These are phyloP conservation scores for Ceratitis capitata DNA, from an alignment of 1,140 invertebrate genomes.

Conservation along the genomic window DNA sequence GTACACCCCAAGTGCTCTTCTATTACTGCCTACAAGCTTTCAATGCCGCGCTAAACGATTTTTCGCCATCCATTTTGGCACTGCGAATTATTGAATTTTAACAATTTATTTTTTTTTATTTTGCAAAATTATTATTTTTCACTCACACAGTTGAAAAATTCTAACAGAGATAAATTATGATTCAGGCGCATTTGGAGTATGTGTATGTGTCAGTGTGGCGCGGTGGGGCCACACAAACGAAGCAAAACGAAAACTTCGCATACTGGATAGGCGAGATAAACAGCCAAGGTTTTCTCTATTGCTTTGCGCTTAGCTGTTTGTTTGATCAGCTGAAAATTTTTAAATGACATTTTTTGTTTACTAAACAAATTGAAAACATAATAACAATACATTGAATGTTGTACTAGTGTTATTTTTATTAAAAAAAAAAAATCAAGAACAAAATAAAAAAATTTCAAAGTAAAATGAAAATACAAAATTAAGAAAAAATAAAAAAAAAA, in stretches of 20 bases:
- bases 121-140: not conserved
- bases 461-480: too few relatives aligned
- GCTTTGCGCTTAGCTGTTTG: not conserved
- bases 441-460: not conserved
- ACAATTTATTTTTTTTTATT: not conserved
- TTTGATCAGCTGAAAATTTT: slow-evolving; percentile 8
- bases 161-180: too few relatives aligned
- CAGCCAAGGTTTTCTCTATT: not conserved
- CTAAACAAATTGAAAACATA: too few relatives aligned
- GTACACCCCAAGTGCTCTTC: not conserved
- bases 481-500: too few relatives aligned
- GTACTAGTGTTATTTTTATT: too few relatives aligned
- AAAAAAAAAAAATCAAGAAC: not conserved
- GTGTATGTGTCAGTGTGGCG: not conserved
- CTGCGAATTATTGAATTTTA: not conserved
- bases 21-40: not conserved
- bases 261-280: not conserved
- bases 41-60: not conserved
- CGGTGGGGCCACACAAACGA: not conserved
- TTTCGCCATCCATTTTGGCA: not conserved
- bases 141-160: too few relatives aligned
- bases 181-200: not conserved
- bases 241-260: too few relatives aligned
- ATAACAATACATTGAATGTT: too few relatives aligned
- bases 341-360: not conserved